phyloP scores from a whole-genome alignment of 2,113 vertebrate genomes.

The Oxyruncus cristatus region DNA sequence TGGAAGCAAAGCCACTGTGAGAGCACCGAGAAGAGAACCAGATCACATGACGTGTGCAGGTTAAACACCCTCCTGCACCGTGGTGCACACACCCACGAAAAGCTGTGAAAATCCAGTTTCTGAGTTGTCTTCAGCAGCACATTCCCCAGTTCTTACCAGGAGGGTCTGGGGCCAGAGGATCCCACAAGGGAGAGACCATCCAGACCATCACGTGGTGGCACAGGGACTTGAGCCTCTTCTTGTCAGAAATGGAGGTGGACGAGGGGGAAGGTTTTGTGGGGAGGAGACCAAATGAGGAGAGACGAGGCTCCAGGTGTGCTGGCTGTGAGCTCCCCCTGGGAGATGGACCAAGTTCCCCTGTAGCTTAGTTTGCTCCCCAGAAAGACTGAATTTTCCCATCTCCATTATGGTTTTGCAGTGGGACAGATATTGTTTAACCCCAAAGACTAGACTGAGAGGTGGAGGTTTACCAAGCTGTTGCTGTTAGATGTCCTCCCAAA shows the following conservation, averaged over 20 bases:
- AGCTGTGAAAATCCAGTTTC: neutral
- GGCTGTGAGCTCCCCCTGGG: neutral
- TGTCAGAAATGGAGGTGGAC: neutral
- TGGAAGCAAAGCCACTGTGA: neutral
- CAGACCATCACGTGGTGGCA: fast-evolving
- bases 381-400: neutral
- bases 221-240: neutral
- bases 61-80: neutral
- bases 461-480: neutral
- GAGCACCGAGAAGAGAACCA: neutral
- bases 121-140: neutral
- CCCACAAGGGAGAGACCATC: neutral
- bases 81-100: fast-evolving
- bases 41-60: fast-evolving
- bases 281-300: fast-evolving
- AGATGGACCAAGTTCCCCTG: neutral
- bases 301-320: neutral
- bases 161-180: neutral
- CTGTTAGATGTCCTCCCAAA: neutral
- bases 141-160: neutral
- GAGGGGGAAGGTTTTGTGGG: neutral
- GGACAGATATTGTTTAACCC: neutral
- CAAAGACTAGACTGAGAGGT: neutral
- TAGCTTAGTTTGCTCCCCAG: neutral
- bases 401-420: neutral